Percentiles rank a stretch among this genome's conserved stretches.
These are phyloP conservation scores for Cephalopterus ornatus DNA, from an alignment of 2,113 vertebrate species.

Conservation along the genomic window DNA sequence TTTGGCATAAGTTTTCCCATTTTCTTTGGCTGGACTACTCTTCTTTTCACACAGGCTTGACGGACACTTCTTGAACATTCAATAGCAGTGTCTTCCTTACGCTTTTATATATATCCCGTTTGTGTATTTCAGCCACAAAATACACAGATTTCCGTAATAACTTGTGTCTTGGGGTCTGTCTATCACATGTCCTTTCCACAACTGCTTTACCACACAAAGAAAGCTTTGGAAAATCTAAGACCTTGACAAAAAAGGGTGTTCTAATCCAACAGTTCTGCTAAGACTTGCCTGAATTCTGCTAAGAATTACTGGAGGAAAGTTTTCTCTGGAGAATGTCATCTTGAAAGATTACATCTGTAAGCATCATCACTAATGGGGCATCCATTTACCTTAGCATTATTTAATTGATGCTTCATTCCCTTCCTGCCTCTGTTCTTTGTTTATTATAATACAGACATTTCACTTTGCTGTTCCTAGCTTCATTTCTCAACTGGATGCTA, in stretches of 20 bases:
- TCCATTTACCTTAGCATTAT: not conserved
- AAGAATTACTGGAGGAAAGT: not conserved
- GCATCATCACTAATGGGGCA: not conserved
- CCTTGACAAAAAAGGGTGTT: not conserved
- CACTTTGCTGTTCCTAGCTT: not conserved
- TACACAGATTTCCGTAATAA: not conserved
- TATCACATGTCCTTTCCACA: not conserved
- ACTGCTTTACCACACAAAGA: not conserved
- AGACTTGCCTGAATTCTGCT: not conserved
- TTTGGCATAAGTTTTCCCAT: not conserved
- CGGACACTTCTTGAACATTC: not conserved
- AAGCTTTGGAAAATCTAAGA: not conserved
- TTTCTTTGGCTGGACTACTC: not conserved
- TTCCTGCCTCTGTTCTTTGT: slow-evolving; percentile 9
- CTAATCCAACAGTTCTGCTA: not conserved
- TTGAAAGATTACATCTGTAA: not conserved
- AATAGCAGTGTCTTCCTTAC: not conserved
- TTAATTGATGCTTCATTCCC: not conserved
- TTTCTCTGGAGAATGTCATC: not conserved
- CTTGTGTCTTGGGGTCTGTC: not conserved
- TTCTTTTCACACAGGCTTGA: not conserved
- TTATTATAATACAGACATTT: not conserved
- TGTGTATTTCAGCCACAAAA: not conserved
- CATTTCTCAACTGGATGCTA: not conserved
- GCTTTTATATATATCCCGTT: not conserved